Evolutionary conservation across 2,888 invertebrate species (phyloP).

Genomic region (Phasia obesa): DNA sequence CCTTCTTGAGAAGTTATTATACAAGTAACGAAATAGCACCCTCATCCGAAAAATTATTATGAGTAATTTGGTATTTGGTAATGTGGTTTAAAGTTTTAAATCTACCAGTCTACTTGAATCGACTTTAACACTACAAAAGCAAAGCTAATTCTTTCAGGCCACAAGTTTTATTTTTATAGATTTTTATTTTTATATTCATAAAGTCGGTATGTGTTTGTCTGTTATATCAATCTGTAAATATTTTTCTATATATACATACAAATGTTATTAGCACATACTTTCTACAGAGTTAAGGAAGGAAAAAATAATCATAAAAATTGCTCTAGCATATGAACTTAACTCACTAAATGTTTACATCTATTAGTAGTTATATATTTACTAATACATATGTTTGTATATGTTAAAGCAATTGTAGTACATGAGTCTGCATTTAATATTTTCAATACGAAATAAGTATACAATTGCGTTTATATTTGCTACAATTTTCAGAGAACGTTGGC

Average conservation of each 20-base stretch:
- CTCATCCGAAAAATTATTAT: too few relatives aligned
- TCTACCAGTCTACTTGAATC: too few relatives aligned
- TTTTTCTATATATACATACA: not conserved
- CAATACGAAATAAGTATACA: not conserved
- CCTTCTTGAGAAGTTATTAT: too few relatives aligned
- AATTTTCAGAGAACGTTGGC: not conserved
- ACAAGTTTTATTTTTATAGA: too few relatives aligned
- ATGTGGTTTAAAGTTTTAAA: too few relatives aligned
- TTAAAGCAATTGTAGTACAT: not conserved
- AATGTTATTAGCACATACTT: conserved; percentile 73
- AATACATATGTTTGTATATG: not conserved
- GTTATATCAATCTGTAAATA: not conserved
- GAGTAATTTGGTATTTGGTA: too few relatives aligned
- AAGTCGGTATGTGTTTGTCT: not conserved
- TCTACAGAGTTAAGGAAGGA: conserved; percentile 76
- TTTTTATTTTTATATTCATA: not conserved
- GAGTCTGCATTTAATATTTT: not conserved
- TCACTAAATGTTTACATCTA: conserved; percentile 10
- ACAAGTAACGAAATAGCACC: too few relatives aligned
- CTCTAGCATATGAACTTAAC: conserved; percentile 72
- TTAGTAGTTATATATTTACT: not conserved
- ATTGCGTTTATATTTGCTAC: not conserved
- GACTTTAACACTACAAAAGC: too few relatives aligned
- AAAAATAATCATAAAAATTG: conserved; percentile 82
- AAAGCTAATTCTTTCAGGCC: too few relatives aligned